Evolutionary conservation across 2,888 invertebrate genomes (phyloP).

Genomic region (Orchestes rusci): DNA sequence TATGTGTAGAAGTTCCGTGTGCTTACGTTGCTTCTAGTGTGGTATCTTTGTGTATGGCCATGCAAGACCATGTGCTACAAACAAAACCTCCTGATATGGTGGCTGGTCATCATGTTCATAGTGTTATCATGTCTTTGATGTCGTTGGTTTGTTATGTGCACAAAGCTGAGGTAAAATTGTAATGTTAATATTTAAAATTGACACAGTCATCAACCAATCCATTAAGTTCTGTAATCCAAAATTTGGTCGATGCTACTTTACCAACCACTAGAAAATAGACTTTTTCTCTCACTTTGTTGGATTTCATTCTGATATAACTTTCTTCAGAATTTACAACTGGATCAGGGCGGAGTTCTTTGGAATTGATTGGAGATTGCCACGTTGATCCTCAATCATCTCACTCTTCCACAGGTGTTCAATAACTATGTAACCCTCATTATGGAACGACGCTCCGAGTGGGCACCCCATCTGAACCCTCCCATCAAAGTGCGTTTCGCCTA

Average conservation of each 20-base stretch:
- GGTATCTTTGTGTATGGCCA: slow-evolving; percentile 52
- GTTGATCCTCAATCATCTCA: no score
- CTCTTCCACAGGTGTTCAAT: slow-evolving; percentile 44
- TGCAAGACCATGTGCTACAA: slow-evolving; percentile 51
- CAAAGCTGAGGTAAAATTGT: slow-evolving; percentile 43
- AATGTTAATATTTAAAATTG: no score
- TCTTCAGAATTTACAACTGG: no score
- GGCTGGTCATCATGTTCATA: slow-evolving; percentile 50
- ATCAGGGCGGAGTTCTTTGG: no score
- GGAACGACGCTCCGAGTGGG: slow-evolving; percentile 51
- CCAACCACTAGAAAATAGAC: no score
- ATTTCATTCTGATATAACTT: no score
- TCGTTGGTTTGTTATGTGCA: slow-evolving; percentile 58
- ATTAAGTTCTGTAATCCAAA: no score
- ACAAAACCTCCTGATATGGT: slow-evolving; percentile 39
- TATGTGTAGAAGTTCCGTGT: slow-evolving; percentile 54
- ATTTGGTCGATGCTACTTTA: no score
- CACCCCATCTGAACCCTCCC: slow-evolving; percentile 59
- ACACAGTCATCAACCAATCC: no score
- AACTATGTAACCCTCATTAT: slow-evolving; percentile 53
- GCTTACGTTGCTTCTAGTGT: slow-evolving; percentile 53
- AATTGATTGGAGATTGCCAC: no score
- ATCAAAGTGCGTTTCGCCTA: slow-evolving; percentile 49
- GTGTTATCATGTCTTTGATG: slow-evolving; percentile 53
- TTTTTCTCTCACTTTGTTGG: no score